Percentiles rank a stretch among this genome's conserved stretches.
These are phyloP conservation scores for Drosophila barbarae DNA, from an alignment of 2,888 invertebrate species.

Conservation along the genomic window DNA sequence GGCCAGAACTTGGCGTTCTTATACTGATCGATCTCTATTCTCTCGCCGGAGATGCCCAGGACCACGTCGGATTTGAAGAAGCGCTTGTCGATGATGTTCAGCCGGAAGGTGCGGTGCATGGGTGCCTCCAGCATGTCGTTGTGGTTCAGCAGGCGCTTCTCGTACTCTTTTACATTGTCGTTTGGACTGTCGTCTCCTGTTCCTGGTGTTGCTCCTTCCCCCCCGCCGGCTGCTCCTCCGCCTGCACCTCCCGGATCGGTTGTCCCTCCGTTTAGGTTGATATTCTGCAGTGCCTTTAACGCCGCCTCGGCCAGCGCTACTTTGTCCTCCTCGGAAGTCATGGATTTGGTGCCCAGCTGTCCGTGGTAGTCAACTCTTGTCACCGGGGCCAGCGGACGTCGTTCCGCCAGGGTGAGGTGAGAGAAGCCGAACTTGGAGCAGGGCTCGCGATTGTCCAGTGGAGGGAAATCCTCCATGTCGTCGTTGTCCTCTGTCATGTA, in stretches of 20 bases:
- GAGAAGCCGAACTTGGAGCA: constrained; percentile 96
- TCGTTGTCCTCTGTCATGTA: constrained; percentile 98
- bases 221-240: constrained; percentile 1
- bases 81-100: constrained; percentile 89
- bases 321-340: constrained; percentile 80
- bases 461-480: constrained; percentile 91
- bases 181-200: constrained; percentile 39
- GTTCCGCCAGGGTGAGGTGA: constrained; percentile 92
- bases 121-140: constrained; percentile 92
- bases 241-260: constrained; percentile 44
- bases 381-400: constrained; percentile 77
- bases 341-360: constrained; percentile 74
- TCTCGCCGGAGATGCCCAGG: constrained; percentile 92
- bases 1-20: constrained; percentile 84
- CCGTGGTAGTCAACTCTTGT: constrained; percentile 75
- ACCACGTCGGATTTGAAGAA: constrained; percentile 91
- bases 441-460: constrained; percentile 91
- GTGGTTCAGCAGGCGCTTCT: constrained; percentile 86
- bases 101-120: constrained; percentile 89
- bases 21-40: constrained; percentile 92
- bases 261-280: constrained; percentile 60
- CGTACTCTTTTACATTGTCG: constrained; percentile 79
- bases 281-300: constrained; percentile 61
- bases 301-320: constrained; percentile 73
- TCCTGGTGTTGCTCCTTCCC: constrained; percentile 5